Base-by-base conservation (phyloP, 2,888 invertebrate species). In the Hipparchia semele region DNA sequence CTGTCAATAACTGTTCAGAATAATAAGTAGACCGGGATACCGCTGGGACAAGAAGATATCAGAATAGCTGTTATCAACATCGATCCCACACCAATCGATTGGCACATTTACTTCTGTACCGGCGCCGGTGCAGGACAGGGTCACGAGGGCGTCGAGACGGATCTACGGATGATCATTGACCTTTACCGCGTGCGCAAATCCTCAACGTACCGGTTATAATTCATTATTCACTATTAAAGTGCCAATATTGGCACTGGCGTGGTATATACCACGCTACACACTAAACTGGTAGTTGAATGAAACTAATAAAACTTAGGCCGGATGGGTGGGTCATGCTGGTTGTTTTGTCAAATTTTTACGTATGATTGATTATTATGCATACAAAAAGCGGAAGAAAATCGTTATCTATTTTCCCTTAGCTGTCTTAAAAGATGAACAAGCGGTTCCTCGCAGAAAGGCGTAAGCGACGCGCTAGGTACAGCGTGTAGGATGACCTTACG, bases 151-250 rank as follows among this genome's bases (percentile, higher is more conserved):
- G 90, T 81, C 90, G 90, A 94, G 87, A 91, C 94, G 94, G 93
- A 93, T 94, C 93, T 93, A 90, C 89, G 87, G 90, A 90, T 94
- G 93, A 93, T 91, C 93, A 91, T 92, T 92, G 93, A 94, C 93
- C 93, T 93, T 94, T 93, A 90, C 82, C 86, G 90, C 87, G 88
- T 87, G 90, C 89, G 89, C 89, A 90, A 87, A 87, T 84, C 86
- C 75, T 77, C 74, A 77, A 81, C 83, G 84, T 90, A 90, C 90
- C 91, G 91, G 91, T 91, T 90, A 88, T 90, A 88, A 89, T 86
- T 89, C 88, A 90, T 90, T 89, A 88, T 88, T 86, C 84, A 81
- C 62, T 45, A 62, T 70, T 73, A 70, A 67, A n/a, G 68, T 68
- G 68, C 46, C 67, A 33, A 72, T 49, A n/a, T n/a, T n/a, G n/a